Base-by-base conservation (phyloP, 2,888 invertebrate genomes). In the Rambutsinella grinnellia region DNA sequence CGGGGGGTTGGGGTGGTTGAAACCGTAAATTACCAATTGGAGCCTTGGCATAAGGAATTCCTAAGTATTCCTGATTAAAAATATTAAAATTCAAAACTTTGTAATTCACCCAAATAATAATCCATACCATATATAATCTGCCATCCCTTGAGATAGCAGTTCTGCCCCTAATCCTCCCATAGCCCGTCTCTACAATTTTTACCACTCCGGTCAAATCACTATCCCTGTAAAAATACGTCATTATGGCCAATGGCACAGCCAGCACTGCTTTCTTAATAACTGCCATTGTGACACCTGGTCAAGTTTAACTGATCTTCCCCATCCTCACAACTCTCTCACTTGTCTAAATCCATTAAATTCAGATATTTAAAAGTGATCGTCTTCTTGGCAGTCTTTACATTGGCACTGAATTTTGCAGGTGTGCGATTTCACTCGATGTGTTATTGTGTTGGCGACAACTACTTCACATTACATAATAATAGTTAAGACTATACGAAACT, bases 191-290 rank as follows among this genome's bases (percentile, higher is more conserved):
- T 15, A 76, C 76, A 17, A 76, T 17, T 19, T 65, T 76, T 6
- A 70, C 24, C 65, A 57, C 44, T 53, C 70, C 70, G 10, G 69
- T 36, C 6, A 70, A 61, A 51, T 70, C 76, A 47, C 46, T 56
- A 23, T 70, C 70, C 13, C 46, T 57, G 56, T 70, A 76, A 47
- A 76, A 76, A 23, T 70, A 76, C 1, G 76, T 76, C 70, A 76
- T 76, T 0, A 76, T 23, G 27, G 76, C 76, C 26, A 76, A 46
- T 1, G 76, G 76, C 51, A 76, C 60, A n/a, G 76, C 66, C 2
- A 76, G n/a, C 3, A 70, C 76, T 21, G 70, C 76, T 36, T 53
- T 62, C 46, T 57, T 67, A 26, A 76, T 68, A n/a, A 69, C 67
- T 10, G 68, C 76, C 76, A 76, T 76, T 3, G 1, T 69, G 44